These are phyloP conservation scores for Caenorhabditis brenneri DNA, from an alignment of 1,140 invertebrate genomes.

Conservation along the genomic window DNA sequence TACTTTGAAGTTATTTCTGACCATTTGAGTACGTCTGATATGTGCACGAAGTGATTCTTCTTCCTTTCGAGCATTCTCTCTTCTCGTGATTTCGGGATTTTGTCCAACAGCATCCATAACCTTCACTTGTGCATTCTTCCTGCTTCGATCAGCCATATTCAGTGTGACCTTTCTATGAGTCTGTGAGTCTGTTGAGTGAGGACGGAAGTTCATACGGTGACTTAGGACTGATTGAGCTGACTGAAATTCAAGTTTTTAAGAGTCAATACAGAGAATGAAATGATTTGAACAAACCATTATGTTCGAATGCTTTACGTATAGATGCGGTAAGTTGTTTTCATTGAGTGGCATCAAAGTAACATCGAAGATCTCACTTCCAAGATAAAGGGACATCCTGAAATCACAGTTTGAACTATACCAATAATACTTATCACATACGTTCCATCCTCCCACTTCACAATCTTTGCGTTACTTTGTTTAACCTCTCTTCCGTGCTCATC, in stretches of 20 bases:
- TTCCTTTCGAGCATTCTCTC: slow-evolving; percentile 65
- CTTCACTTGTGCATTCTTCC: slow-evolving; percentile 93
- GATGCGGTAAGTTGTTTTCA: slow-evolving; percentile 82
- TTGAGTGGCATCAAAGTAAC: slow-evolving; percentile 89
- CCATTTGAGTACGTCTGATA: slow-evolving; percentile 58
- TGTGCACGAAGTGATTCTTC: slow-evolving; percentile 66
- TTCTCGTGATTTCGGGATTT: slow-evolving; percentile 23
- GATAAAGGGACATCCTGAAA: slow-evolving; percentile 88
- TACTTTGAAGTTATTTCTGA: slow-evolving; percentile 55
- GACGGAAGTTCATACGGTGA: slow-evolving; percentile 91
- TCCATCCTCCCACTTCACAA: slow-evolving; percentile 96
- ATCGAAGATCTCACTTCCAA: slow-evolving; percentile 96
- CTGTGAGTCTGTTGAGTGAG: slow-evolving; percentile 58
- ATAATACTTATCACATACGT: slow-evolving; percentile 69
- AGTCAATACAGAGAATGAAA: not conserved
- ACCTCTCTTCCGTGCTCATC: slow-evolving; percentile 83
- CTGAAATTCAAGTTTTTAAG: slow-evolving; percentile 80
- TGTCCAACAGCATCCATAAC: slow-evolving; percentile 78
- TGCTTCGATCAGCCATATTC: slow-evolving; percentile 93
- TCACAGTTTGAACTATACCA: not conserved
- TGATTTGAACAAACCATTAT: slow-evolving; percentile 9
- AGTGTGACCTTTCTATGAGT: slow-evolving; percentile 87
- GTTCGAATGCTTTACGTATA: slow-evolving; percentile 83
- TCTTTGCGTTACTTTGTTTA: slow-evolving; percentile 91
- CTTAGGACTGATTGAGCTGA: slow-evolving; percentile 95